Percentiles rank a stretch among this genome's conserved stretches.
Conservation (phyloP, 2,888 invertebrate genomes). For the Oscheius sp. region DNA sequence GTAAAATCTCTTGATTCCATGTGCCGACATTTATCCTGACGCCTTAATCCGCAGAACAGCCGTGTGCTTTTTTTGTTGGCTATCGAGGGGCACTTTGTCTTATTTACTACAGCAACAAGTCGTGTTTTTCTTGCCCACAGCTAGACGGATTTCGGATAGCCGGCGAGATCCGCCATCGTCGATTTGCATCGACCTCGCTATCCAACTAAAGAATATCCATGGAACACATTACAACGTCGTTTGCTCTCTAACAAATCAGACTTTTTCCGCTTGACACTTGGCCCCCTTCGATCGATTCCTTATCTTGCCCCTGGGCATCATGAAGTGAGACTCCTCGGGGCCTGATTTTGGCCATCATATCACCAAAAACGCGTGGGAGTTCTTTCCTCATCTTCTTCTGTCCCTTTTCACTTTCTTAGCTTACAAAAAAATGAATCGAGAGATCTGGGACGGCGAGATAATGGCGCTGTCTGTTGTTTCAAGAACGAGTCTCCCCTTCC, state of each 20-base stretch:
- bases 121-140: not conserved
- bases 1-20: no score
- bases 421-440: constrained; percentile 4
- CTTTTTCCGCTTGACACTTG: constrained; percentile 23
- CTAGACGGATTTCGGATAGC: no score
- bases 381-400: not conserved
- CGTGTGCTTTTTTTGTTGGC: not conserved
- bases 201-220: not conserved
- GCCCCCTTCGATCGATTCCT: constrained; percentile 24
- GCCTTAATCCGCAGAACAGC: not conserved
- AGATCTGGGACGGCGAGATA: constrained; percentile 29
- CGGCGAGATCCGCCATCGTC: not conserved
- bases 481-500: constrained; percentile 6
- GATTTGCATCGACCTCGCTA: not conserved
- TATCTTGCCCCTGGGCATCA: constrained; percentile 20
- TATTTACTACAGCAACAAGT: not conserved
- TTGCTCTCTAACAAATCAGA: constrained; percentile 12
- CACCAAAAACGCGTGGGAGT: not conserved
- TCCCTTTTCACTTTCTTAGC: not conserved
- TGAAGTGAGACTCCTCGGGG: not conserved
- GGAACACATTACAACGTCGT: constrained; percentile 18
- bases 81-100: no score
- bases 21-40: no score
- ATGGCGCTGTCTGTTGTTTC: constrained; percentile 16
- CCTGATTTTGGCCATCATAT: not conserved